Conservation (phyloP, 2,113 vertebrate species). For the Bujurquina vittata region DNA sequence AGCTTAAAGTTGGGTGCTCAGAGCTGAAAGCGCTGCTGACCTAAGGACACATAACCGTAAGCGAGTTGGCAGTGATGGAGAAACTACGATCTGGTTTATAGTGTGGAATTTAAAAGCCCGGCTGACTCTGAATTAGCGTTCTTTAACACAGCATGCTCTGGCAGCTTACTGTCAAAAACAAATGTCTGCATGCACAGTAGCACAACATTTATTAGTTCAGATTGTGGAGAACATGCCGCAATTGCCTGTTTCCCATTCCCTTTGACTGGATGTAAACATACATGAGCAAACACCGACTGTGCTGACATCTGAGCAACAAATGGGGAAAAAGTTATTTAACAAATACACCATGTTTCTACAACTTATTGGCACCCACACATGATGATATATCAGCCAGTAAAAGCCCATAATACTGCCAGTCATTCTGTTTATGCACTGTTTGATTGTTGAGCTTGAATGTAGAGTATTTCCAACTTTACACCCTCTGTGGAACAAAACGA, state of each 20-base stretch:
- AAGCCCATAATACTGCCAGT: neutral
- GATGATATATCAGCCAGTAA: neutral
- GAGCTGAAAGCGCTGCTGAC: neutral
- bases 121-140: neutral
- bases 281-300: neutral
- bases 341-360: neutral
- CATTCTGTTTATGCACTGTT: constrained; percentile 24
- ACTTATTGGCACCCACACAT: neutral
- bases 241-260: neutral
- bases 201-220: constrained; percentile 5
- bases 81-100: neutral
- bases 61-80: neutral
- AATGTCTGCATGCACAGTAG: neutral
- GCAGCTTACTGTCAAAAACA: neutral
- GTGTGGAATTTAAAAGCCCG: neutral
- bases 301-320: neutral
- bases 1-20: neutral
- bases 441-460: constrained; percentile 12
- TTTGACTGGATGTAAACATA: neutral
- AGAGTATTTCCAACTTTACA: constrained; percentile 25
- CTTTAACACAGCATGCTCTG: neutral
- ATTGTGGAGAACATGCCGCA: neutral
- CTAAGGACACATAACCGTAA: neutral
- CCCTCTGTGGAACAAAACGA: constrained; percentile 45
- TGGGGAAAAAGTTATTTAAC: neutral